These are phyloP conservation scores for Zapornia atra DNA, from an alignment of 2,113 vertebrate species.

Conservation along the genomic window DNA sequence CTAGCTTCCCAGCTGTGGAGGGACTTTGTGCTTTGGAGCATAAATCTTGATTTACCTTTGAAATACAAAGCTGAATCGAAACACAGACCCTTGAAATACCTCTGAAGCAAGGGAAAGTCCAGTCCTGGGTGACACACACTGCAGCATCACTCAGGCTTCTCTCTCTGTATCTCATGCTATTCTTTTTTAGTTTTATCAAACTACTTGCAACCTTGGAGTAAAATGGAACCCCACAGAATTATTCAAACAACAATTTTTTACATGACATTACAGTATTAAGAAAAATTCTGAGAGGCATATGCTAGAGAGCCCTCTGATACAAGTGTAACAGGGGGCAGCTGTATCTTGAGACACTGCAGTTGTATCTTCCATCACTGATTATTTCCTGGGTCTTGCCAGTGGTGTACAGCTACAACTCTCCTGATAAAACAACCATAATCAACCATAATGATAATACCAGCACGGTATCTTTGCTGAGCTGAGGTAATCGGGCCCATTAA, in stretches of 20 bases:
- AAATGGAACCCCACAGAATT: neutral
- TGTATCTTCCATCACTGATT: neutral
- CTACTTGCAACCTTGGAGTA: neutral
- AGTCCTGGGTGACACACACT: neutral
- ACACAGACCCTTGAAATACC: neutral
- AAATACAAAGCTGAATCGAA: neutral
- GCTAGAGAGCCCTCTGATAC: neutral
- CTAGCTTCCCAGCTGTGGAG: neutral
- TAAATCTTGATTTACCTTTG: neutral
- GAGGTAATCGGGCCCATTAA: slow-evolving; percentile 4
- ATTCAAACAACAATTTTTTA: neutral
- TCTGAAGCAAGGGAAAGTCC: neutral
- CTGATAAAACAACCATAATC: neutral
- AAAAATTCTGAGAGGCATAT: neutral
- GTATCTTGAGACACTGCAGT: neutral
- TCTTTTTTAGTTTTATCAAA: neutral
- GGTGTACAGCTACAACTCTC: neutral
- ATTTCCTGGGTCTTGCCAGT: neutral
- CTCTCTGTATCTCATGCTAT: neutral
- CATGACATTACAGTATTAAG: neutral
- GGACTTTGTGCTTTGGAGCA: neutral
- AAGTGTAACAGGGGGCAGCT: neutral
- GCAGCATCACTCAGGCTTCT: neutral
- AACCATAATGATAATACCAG: neutral
- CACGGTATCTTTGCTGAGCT: neutral